Percentiles rank a stretch among this genome's conserved stretches.
Conservation (phyloP, 2,797 vertebrate species). For the Muraenolepis orangiensis region DNA sequence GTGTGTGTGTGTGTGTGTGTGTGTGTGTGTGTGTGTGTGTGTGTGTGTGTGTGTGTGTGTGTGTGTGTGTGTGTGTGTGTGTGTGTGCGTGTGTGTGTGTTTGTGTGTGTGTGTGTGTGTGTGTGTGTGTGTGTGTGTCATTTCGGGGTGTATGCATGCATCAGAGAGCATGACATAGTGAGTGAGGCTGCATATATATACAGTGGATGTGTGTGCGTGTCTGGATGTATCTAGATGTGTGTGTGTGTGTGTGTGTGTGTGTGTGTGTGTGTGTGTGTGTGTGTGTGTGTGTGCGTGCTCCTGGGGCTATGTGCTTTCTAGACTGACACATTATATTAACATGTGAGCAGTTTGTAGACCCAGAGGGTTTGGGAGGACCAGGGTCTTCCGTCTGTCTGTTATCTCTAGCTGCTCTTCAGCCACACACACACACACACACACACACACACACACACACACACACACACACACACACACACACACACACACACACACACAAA, state of each 20-base stretch:
- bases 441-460: background rate
- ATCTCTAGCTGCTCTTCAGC: background rate
- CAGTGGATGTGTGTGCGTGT: constrained; percentile 15
- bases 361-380: background rate
- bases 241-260: constrained; percentile 12
- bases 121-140: background rate
- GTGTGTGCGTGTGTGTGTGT: constrained; percentile 22
- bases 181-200: background rate
- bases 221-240: constrained; percentile 12
- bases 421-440: too few relatives aligned
- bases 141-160: too few relatives aligned
- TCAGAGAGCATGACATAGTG: background rate
- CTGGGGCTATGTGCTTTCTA: background rate
- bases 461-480: constrained; percentile 2
- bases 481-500: constrained; percentile 5
- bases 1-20: background rate
- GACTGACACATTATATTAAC: background rate
- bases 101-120: constrained; percentile 15
- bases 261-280: constrained; percentile 19
- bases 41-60: background rate
- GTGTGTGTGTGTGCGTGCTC: background rate
- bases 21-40: constrained; percentile 15
- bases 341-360: background rate
- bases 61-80: constrained; percentile 10
- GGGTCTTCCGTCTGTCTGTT: background rate